These are phyloP conservation scores for Eclectus roratus DNA, from an alignment of 2,113 vertebrate species.

Conservation along the genomic window DNA sequence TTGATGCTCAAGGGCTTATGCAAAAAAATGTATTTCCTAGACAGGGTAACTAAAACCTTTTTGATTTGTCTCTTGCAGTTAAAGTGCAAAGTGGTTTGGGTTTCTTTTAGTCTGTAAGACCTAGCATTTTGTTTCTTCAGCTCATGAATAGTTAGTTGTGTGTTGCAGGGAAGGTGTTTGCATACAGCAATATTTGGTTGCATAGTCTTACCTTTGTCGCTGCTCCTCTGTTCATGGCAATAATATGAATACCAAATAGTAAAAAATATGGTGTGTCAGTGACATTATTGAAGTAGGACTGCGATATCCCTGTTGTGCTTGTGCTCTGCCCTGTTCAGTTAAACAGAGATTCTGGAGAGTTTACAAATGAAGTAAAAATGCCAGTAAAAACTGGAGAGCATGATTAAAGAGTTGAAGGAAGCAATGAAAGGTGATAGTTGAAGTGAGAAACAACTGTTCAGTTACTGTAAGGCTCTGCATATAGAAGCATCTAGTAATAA, in stretches of 20 bases:
- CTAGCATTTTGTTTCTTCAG: not conserved
- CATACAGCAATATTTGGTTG: not conserved
- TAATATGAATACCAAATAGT: not conserved
- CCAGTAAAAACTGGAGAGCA: not conserved
- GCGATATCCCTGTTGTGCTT: fast-evolving
- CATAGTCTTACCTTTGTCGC: not conserved
- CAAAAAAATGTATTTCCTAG: not conserved
- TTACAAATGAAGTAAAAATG: not conserved
- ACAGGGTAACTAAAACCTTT: not conserved
- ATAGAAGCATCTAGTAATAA: conserved; percentile 30
- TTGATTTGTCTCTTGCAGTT: not conserved
- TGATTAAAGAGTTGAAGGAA: not conserved
- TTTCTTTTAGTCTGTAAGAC: not conserved
- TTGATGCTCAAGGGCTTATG: not conserved
- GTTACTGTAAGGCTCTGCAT: not conserved
- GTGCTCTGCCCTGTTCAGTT: not conserved
- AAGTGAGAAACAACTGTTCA: not conserved
- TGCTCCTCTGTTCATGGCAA: not conserved
- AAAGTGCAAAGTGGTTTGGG: not conserved
- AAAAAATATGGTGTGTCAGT: not conserved
- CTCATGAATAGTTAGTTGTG: not conserved
- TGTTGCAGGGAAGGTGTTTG: not conserved
- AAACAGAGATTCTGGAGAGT: not conserved
- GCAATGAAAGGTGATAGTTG: not conserved
- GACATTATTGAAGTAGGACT: not conserved